A percentile compares a stretch with the other conserved stretches of the same genome.
Conservation (phyloP, 2,113 vertebrate genomes). For the Formicarius rufipectus region DNA sequence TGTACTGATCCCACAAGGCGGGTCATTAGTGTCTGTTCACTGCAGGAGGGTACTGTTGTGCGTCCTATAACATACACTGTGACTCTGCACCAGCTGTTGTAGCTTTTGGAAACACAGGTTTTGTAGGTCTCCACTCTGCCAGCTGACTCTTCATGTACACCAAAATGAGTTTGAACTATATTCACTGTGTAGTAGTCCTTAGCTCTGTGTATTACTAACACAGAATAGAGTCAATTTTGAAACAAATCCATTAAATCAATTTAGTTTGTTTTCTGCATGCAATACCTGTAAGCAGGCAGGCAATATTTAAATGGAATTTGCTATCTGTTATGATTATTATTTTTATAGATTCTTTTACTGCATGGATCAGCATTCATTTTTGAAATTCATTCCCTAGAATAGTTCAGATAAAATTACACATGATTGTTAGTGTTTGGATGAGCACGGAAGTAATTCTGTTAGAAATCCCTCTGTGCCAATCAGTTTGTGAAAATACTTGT, state of each 20-base stretch:
- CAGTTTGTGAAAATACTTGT: conserved; percentile 33
- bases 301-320: conserved; percentile 12
- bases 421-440: conserved; percentile 12
- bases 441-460: conserved; percentile 7
- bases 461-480: conserved; percentile 27
- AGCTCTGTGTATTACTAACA: neutral
- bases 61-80: neutral
- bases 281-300: neutral
- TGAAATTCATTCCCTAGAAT: neutral
- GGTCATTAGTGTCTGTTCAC: neutral
- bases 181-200: neutral
- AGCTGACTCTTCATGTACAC: neutral
- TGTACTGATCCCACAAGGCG: accelerated
- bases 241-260: neutral
- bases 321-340: neutral
- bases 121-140: neutral
- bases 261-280: neutral
- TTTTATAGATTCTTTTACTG: neutral
- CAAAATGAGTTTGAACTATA: neutral
- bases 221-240: neutral
- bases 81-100: neutral
- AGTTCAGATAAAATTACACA: conserved; percentile 38
- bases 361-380: neutral
- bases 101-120: neutral
- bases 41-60: accelerated